Evolutionary conservation across 2,888 invertebrate genomes (phyloP).

Genomic region (Phasia obesa): DNA sequence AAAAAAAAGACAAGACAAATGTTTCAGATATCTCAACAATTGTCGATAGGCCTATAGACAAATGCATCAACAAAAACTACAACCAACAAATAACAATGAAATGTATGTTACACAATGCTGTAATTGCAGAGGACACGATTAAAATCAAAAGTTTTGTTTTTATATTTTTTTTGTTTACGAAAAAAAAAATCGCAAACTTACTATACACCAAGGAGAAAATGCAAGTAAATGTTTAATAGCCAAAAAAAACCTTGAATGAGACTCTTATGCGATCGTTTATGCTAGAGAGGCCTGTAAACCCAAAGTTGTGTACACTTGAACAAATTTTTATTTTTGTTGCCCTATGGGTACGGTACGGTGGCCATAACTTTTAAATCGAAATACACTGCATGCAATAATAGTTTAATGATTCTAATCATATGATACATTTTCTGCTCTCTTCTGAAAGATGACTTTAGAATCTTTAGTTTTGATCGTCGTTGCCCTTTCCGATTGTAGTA

Average conservation of each 20-base stretch:
- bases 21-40: conserved; percentile 44
- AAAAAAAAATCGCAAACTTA: not conserved
- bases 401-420: too few species aligned
- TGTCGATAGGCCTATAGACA: conserved; percentile 65
- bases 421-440: too few species aligned
- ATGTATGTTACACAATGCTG: conserved; percentile 66
- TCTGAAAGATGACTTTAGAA: too few species aligned
- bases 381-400: too few species aligned
- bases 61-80: conserved; percentile 42
- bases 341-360: too few species aligned
- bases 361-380: too few species aligned
- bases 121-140: conserved; percentile 71
- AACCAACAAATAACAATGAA: conserved; percentile 54
- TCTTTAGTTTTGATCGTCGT: too few species aligned
- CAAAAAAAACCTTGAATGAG: conserved; percentile 16
- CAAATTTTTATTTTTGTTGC: too few species aligned
- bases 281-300: not conserved
- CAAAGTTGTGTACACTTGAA: too few species aligned
- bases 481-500: too few species aligned
- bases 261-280: not conserved
- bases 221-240: conserved; percentile 19
- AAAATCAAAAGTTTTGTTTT: conserved; percentile 67
- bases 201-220: conserved; percentile 53
- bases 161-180: not conserved
- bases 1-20: too few species aligned